Base-by-base conservation (phyloP, 37 sponge, comb jelly and placozoan genomes). In the Amphimedon queenslandica region DNA sequence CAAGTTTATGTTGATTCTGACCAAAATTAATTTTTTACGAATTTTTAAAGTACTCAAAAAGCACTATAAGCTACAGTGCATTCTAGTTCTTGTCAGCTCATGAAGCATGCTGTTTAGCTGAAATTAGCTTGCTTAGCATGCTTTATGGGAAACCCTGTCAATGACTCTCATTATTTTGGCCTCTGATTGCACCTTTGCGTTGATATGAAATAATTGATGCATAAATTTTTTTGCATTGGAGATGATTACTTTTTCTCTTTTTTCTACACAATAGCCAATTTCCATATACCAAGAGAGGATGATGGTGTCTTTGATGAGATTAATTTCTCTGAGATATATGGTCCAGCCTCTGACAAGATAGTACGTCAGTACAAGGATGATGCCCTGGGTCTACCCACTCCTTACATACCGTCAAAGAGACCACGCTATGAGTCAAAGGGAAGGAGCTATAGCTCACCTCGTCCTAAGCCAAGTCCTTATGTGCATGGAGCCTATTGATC, bases 281-380 rank as follows among this genome's bases (percentile, higher is more conserved):
- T 82, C 69, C 37, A 67, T 67, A 67, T 90, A 35, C 90, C 90
- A 2, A 67, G 38, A 20, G 47, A 42, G 23, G 87, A 70, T 1
- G 75, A 75, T 23, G 61, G 28, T n/a, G 30, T 76, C 4, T 90
- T 90, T 77, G 87, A 90, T 42, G 87, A 84, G 3, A 76, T 90
- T 11, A 43, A 63, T 25, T 90, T 57, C 72, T 43, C 72, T 16
- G 87, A 87, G 35, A 81, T 81, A 32, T 81, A 81, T 38, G 87
- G 82, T 0, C 42, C 25, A 36, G 82, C 82, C 4, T 76, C 87
- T 24, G 77, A 87, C 18, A 87, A 87, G 72, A 87, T 87, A 40
- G 76, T 87, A 32, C 58, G 67, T 2, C 85, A 85, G 64, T 85
- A 85, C 57, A 57, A 42, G 11, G 85, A 85, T 8, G 85, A 85